Base-by-base conservation (phyloP, 2,797 vertebrate species). In the Ceryle rudis region DNA sequence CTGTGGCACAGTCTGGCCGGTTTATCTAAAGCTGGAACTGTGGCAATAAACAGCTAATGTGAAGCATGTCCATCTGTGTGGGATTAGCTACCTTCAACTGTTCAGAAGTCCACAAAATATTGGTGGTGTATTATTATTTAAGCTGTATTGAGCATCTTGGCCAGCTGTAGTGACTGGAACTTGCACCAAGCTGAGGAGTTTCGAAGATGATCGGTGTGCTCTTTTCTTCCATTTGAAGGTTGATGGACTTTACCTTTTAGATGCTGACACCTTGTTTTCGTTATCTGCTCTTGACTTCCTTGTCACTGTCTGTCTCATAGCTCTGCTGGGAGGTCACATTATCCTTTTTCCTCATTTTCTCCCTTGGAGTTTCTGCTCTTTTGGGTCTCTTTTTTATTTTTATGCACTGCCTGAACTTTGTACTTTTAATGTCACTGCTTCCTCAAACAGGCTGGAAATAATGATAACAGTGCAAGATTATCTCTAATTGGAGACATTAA, bases 191-290 rank as follows among this genome's bases (percentile, higher is more conserved):
- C 49, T 10, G 55, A 61, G 57, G 55, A 74, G 49, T 46, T 47
- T 7, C 19, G 37, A 22, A 17, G 39, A 10, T 3, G 35, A 6
- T 81, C 5, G 3, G 41, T 52, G 15, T 66, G 23, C n/a, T 20
- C 11, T 74, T 28, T 52, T 78, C 57, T 82, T 92, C 80, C 73
- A 86, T 71, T 58, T 29, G 47, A 75, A 60, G 66, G 77, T 31
- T 83, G 87, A 26, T 92, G 88, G 86, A 86, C 90, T 94, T 93
- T 75, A 94, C 77, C 78, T 96, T 67, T 23, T 9, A 47, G 57
- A 20, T 66, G 91, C 86, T 94, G 81, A 73, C 3, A 3, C 64
- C 62, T 64, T 57, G 44, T 86, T 95, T 82, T 89, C 10, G 3
- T 91, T 91, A 88, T 82, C 74, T 84, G 52, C 80, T 90, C 66